Base-by-base conservation (phyloP, 2,113 vertebrate species). In the Hiodon tergisus region DNA sequence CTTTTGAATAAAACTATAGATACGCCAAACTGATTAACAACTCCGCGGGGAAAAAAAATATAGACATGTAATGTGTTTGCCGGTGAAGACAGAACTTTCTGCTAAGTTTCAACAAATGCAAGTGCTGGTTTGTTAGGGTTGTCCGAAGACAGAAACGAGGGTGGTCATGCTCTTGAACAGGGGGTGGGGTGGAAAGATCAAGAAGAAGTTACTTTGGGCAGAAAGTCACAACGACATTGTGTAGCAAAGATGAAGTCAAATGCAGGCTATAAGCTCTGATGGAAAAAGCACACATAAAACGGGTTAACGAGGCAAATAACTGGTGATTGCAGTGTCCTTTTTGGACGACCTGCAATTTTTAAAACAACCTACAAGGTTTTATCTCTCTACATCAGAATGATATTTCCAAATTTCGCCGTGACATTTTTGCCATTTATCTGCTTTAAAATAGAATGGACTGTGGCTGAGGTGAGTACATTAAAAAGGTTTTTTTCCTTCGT, bases 181-280 rank as follows among this genome's bases (percentile, higher is more conserved):
- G 85, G 85, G 88, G 88, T 89, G 91, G 88, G 88, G 89, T 87
- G 75, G 83, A 69, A 68, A 69, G 82, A 83, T 86, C 83, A 82
- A 87, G 81, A 87, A 81, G 81, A 70, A 86, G 77, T 83, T 78
- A 75, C 82, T 83, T 82, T 79, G 85, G 84, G 77, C 81, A 77
- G 71, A 85, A 71, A 67, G 77, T 87, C 91, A 92, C 73, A 89
- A 83, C 88, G 83, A 81, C 74, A 13, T 62, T 53, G 11, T 47
- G 81, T 77, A 82, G 88, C 85, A 85, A 91, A 91, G 86, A 91
- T 92, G 88, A 85, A 82, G 85, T 81, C 77, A 72, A 87, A 85
- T 84, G 82, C 82, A 78, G 73, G 66, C 84, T 67, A 75, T 17
- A 78, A 55, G 80, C 85, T 88, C 86, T 72, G 80, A 60, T 52